Percentiles rank a stretch among this genome's conserved stretches.
Conservation (phyloP, 1,140 invertebrate species). For the Drosophila athabasca region DNA sequence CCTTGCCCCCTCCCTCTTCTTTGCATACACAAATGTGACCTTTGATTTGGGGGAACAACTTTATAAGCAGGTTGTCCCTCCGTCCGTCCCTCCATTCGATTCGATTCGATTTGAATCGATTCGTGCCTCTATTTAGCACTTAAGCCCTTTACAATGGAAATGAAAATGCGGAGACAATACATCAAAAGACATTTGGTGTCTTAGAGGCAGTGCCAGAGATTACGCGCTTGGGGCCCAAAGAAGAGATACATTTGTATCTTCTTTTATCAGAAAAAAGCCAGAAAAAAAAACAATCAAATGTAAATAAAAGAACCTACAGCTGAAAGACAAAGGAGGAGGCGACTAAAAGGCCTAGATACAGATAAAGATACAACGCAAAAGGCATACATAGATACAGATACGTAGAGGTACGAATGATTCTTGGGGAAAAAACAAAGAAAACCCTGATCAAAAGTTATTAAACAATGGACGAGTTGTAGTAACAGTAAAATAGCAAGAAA, state of each 20-base stretch:
- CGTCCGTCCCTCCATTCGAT: too few relatives aligned
- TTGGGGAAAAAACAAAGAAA: not conserved
- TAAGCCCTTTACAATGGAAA: conserved; percentile 63
- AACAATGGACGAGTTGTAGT: conserved; percentile 52
- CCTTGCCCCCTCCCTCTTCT: conserved; percentile 1
- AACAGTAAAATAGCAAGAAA: not conserved
- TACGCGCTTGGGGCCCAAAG: conserved; percentile 3
- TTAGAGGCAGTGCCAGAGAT: not conserved
- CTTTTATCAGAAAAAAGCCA: conserved; percentile 5
- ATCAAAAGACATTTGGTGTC: conserved; percentile 33
- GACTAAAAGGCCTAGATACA: too few relatives aligned
- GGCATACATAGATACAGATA: too few relatives aligned
- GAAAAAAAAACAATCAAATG: conserved; percentile 42
- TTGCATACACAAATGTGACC: conserved; percentile 59
- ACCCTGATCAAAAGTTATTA: conserved; percentile 70
- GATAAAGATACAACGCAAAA: not conserved
- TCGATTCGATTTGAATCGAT: too few relatives aligned
- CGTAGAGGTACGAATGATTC: too few relatives aligned
- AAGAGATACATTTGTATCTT: conserved; percentile 16
- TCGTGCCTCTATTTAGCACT: conserved; percentile 39
- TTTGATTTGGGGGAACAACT: conserved; percentile 56
- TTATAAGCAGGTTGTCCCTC: conserved; percentile 43
- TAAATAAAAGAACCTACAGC: conserved; percentile 47
- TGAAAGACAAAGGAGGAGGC: conserved; percentile 30
- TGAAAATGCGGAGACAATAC: conserved; percentile 55